phyloP scores from a whole-genome alignment of 2,797 vertebrate genomes.

The Bradypodion pumilum region DNA sequence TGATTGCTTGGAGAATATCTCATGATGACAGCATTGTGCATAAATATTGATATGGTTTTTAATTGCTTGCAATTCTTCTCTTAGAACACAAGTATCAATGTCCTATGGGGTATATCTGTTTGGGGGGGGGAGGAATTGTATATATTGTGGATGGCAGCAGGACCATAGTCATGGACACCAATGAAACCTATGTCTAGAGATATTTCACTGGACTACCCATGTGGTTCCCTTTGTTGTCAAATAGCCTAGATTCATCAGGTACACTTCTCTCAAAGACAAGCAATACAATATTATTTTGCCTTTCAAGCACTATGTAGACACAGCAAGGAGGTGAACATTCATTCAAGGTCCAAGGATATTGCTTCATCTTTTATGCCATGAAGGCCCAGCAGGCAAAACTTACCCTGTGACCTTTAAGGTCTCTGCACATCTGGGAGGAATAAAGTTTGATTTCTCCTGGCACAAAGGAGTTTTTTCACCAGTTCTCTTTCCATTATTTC shows the following conservation, averaged over 20 bases:
- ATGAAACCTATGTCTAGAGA: neutral
- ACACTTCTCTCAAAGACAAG: constrained; percentile 24
- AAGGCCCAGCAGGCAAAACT: constrained; percentile 26
- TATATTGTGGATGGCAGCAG: neutral
- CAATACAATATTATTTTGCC: constrained; percentile 17
- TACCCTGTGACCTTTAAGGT: constrained; percentile 35
- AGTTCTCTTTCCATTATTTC: neutral
- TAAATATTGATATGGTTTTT: neutral
- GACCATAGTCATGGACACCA: neutral
- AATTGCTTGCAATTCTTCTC: neutral
- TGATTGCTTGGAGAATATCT: neutral
- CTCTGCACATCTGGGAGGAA: neutral
- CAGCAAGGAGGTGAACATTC: constrained; percentile 4
- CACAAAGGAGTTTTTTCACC: constrained; percentile 4
- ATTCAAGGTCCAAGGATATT: constrained; percentile 23
- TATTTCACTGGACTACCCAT: constrained; percentile 1
- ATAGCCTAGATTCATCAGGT: neutral
- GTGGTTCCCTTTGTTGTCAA: neutral
- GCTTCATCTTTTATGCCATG: constrained; percentile 22
- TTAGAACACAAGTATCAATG: neutral
- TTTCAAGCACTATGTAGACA: constrained; percentile 29
- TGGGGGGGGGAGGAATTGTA: too few relatives aligned
- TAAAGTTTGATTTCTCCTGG: constrained; percentile 20
- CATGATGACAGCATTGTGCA: neutral
- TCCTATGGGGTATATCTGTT: neutral